Conservation (phyloP, 2,888 invertebrate species). For the Trichopria drosophilae region DNA sequence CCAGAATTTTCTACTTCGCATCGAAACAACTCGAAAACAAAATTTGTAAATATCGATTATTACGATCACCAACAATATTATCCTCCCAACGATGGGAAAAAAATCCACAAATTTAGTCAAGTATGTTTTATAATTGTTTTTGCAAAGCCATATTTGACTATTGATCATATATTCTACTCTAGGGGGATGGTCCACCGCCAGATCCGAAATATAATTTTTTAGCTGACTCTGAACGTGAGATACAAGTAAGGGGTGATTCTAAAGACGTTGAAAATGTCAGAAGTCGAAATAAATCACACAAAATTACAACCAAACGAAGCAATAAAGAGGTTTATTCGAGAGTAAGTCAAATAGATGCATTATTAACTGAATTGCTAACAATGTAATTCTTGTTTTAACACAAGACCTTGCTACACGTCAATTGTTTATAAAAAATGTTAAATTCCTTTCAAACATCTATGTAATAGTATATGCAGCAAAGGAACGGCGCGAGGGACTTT, state of each 20-base stretch:
- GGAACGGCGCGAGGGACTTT: too few species aligned
- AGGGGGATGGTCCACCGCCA: constrained; percentile 58
- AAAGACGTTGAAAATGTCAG: too few species aligned
- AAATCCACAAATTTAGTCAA: constrained; percentile 47
- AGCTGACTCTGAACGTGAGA: constrained; percentile 57
- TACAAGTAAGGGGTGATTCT: constrained; percentile 26
- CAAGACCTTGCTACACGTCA: too few species aligned
- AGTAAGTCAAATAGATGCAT: too few species aligned
- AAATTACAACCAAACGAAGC: too few species aligned
- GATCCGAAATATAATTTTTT: constrained; percentile 59
- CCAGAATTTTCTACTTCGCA: constrained; percentile 49
- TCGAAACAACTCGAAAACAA: constrained; percentile 40
- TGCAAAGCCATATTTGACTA: constrained; percentile 15
- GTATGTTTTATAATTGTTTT: constrained; percentile 32
- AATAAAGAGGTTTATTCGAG: too few species aligned
- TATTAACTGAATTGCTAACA: too few species aligned
- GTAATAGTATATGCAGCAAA: too few species aligned
- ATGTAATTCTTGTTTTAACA: too few species aligned
- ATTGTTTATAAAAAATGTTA: too few species aligned
- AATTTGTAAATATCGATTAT: constrained; percentile 34
- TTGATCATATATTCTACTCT: constrained; percentile 11
- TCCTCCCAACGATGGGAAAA: constrained; percentile 44
- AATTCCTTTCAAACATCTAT: too few species aligned
- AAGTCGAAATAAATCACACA: too few species aligned
- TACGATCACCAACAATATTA: constrained; percentile 45